Evolutionary conservation across 1,140 invertebrate species (phyloP).

Genomic region (Drosophila erecta): DNA sequence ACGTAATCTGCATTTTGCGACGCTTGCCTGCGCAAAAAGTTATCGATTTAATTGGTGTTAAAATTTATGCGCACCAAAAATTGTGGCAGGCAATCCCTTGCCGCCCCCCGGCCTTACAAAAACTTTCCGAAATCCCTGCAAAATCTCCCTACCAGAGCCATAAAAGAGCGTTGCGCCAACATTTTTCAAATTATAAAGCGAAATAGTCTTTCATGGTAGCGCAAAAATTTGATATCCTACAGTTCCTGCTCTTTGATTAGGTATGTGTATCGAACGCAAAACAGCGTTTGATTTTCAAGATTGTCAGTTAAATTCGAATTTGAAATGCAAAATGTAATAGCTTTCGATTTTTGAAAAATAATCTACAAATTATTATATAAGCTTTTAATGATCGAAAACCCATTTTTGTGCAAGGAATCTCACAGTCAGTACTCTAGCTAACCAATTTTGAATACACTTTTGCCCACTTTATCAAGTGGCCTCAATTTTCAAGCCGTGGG

Average conservation of each 20-base stretch:
- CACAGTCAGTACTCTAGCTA: not conserved
- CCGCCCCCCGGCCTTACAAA: not conserved
- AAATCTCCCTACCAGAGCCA: slow-evolving; percentile 20
- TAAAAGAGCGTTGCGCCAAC: slow-evolving; percentile 39
- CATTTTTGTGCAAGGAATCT: not conserved
- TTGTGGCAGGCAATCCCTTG: not conserved
- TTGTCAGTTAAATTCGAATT: not conserved
- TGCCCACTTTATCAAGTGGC: not conserved
- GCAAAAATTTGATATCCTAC: not conserved
- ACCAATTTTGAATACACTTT: slow-evolving; percentile 4
- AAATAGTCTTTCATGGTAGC: slow-evolving; percentile 1
- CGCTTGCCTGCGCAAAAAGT: slow-evolving; percentile 43
- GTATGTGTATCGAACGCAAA: not conserved
- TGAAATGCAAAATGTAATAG: too few relatives aligned
- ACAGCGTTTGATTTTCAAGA: not conserved
- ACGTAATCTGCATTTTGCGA: slow-evolving; percentile 51
- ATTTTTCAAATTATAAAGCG: slow-evolving; percentile 42
- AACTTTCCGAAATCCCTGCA: slow-evolving; percentile 27
- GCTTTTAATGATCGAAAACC: too few relatives aligned
- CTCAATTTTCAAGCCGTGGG: not conserved
- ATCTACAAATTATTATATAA: too few relatives aligned
- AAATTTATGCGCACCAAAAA: slow-evolving; percentile 54
- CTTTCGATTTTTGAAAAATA: too few relatives aligned
- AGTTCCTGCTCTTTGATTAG: not conserved
- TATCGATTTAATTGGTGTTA: slow-evolving; percentile 63